phyloP scores from a whole-genome alignment of 2,797 vertebrate species.

The Oryzias dopingdopingensis region DNA sequence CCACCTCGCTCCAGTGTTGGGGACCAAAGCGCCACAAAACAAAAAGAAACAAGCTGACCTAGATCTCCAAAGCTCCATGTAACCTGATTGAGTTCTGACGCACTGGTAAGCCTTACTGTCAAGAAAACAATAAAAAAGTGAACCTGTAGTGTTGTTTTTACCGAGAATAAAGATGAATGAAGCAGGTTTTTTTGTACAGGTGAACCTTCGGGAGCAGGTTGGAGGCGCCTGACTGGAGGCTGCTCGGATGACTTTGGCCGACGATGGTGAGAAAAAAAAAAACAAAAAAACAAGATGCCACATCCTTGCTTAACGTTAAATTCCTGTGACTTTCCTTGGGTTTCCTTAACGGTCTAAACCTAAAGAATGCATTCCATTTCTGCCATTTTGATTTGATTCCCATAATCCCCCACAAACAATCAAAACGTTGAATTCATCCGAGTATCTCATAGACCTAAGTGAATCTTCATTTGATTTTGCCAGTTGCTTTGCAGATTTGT shows the following conservation, averaged over 20 bases:
- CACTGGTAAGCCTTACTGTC: conserved; percentile 6
- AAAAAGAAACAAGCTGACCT: conserved; percentile 5
- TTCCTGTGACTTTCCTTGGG: conserved; percentile 19
- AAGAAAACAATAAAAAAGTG: background rate
- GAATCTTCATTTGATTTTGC: conserved; percentile 21
- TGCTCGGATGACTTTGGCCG: conserved; percentile 21
- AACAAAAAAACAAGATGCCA: conserved; percentile 11
- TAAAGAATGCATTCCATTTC: conserved; percentile 20
- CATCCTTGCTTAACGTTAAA: conserved; percentile 8
- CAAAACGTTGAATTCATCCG: conserved; percentile 52
- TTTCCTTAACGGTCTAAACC: conserved; percentile 18
- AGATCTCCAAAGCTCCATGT: conserved; percentile 19
- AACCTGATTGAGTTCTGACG: conserved; percentile 39
- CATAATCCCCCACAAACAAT: conserved; percentile 56
- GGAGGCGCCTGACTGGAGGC: conserved; percentile 12
- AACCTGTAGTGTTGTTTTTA: conserved; percentile 52
- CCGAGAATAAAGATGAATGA: conserved; percentile 18
- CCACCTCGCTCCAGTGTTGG: conserved; percentile 55
- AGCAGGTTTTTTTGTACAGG: conserved; percentile 16
- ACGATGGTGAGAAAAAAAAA: conserved; percentile 14
- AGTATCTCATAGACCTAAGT: conserved; percentile 29
- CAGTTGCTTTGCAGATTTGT: conserved; percentile 3
- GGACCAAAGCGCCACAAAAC: conserved; percentile 33
- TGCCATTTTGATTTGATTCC: conserved; percentile 41
- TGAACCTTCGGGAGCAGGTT: conserved; percentile 21